phyloP scores from a whole-genome alignment of 2,888 invertebrate genomes.

The Agonopterix subpropinquella region DNA sequence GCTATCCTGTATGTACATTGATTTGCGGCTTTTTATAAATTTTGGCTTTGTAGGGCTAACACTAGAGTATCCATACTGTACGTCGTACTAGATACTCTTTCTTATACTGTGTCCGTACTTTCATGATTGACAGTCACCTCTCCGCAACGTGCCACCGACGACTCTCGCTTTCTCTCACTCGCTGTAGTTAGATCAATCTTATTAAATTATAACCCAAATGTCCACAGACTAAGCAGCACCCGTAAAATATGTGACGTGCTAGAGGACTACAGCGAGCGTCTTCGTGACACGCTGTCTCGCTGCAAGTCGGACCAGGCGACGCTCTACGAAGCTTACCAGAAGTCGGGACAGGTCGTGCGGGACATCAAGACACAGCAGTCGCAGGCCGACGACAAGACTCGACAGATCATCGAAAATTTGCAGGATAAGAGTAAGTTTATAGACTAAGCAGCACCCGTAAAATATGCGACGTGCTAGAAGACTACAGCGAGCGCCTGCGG shows the following conservation, averaged over 20 bases:
- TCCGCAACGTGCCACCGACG: no score
- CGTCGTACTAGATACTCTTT: no score
- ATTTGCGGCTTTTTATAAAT: no score
- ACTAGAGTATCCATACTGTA: no score
- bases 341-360: slow-evolving; percentile 24
- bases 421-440: slow-evolving; percentile 27
- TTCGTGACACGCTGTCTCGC: slow-evolving; percentile 40
- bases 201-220: not conserved
- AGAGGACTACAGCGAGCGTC: slow-evolving; percentile 37
- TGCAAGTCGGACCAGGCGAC: slow-evolving; percentile 39
- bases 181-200: not conserved
- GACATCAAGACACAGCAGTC: slow-evolving; percentile 21
- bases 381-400: slow-evolving; percentile 16
- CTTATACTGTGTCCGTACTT: no score
- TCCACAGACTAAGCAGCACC: slow-evolving; percentile 29
- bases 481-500: slow-evolving; percentile 39
- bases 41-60: no score
- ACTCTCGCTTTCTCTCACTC: no score
- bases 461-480: slow-evolving; percentile 47
- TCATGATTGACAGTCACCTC: no score
- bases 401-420: slow-evolving; percentile 16
- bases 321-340: slow-evolving; percentile 39
- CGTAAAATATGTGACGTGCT: slow-evolving; percentile 50
- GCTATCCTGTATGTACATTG: no score
- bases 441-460: slow-evolving; percentile 39